Conservation (phyloP, 2,797 vertebrate species). For the Pogonophryne albipinna region DNA sequence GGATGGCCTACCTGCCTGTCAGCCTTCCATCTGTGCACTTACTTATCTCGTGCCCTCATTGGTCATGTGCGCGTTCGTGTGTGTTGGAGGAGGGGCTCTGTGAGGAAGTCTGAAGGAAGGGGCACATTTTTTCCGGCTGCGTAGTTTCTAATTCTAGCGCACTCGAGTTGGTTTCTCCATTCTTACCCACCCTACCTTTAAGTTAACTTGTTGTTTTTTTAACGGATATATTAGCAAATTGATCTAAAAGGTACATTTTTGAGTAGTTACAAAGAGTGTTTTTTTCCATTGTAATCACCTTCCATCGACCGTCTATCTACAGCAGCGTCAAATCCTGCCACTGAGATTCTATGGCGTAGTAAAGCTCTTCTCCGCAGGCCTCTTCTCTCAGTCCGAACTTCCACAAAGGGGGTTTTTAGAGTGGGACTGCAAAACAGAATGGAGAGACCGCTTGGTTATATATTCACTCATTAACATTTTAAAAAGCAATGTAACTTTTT, state of each 20-base stretch:
- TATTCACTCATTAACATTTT: not conserved
- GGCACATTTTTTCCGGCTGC: too few relatives aligned
- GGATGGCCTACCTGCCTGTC: too few relatives aligned
- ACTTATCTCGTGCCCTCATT: too few relatives aligned
- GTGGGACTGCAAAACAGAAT: constrained; percentile 68
- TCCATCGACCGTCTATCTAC: constrained; percentile 67
- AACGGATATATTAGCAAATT: not conserved
- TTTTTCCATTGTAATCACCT: constrained; percentile 38
- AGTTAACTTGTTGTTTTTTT: too few relatives aligned
- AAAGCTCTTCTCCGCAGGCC: constrained; percentile 75
- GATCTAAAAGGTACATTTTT: not conserved
- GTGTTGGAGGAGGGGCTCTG: too few relatives aligned
- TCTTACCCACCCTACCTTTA: too few relatives aligned
- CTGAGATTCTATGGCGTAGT: constrained; percentile 67
- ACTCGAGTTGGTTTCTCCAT: too few relatives aligned
- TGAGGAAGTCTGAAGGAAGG: too few relatives aligned
- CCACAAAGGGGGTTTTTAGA: constrained; percentile 81
- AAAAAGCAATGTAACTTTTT: not conserved
- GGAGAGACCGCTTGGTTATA: not conserved
- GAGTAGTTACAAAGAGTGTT: not conserved
- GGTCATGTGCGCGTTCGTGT: too few relatives aligned
- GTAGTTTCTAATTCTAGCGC: too few relatives aligned
- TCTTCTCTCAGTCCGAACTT: constrained; percentile 64
- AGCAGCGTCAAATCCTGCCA: constrained; percentile 80
- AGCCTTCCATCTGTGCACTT: too few relatives aligned